phyloP scores from a whole-genome alignment of 1,140 invertebrate species.

The Halyomorpha halys region DNA sequence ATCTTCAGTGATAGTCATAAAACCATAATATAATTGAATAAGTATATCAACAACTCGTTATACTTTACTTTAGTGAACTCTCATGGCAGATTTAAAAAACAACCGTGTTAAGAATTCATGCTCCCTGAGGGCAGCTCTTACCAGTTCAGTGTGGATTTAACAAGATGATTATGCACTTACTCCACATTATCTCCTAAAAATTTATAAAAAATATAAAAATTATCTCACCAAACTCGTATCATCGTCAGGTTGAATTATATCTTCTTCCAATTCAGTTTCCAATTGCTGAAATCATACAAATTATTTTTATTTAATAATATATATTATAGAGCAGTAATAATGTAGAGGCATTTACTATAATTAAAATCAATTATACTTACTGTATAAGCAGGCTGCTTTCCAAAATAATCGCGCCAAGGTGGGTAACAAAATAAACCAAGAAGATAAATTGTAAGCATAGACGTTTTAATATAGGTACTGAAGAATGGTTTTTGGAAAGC shows the following conservation, averaged over 20 bases:
- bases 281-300: conserved; percentile 45
- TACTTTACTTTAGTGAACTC: no score
- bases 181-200: background rate
- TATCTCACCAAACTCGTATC: conserved; percentile 45
- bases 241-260: conserved; percentile 49
- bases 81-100: no score
- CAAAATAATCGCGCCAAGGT: conserved; percentile 70
- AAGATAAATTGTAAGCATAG: conserved; percentile 76
- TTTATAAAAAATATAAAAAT: background rate
- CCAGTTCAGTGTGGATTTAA: no score
- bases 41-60: no score
- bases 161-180: no score
- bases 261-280: conserved; percentile 55
- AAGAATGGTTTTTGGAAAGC: conserved; percentile 79
- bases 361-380: conserved; percentile 34
- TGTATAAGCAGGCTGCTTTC: conserved; percentile 51
- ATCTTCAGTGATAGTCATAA: no score
- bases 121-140: no score
- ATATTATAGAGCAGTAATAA: background rate
- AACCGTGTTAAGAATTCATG: no score
- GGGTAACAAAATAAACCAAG: conserved; percentile 70
- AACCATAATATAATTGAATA: no score
- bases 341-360: conserved; percentile 9
- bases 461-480: conserved; percentile 77
- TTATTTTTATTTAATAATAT: background rate